phyloP scores from a whole-genome alignment of 2,113 vertebrate genomes.

The Spea bombifrons region DNA sequence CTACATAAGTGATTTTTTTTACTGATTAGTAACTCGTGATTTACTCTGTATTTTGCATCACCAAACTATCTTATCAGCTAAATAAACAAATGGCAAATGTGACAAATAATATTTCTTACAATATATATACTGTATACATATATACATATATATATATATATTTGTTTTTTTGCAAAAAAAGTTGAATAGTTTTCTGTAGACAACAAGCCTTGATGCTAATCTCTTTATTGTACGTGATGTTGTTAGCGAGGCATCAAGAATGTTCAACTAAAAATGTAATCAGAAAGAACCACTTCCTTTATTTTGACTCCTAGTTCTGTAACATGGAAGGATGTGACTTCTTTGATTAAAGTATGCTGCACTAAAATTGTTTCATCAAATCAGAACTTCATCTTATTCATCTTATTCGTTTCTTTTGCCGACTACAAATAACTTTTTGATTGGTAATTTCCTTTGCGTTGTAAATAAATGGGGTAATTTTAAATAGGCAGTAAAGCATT shows the following conservation, averaged over 20 bases:
- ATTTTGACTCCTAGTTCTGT: slow-evolving; percentile 31
- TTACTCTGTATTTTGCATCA: too few relatives aligned
- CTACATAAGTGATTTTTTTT: too few relatives aligned
- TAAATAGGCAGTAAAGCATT: not conserved
- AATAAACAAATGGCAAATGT: too few relatives aligned
- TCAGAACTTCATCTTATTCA: slow-evolving; percentile 21
- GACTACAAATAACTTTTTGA: not conserved
- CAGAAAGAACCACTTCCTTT: slow-evolving; percentile 31
- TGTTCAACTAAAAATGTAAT: slow-evolving; percentile 35
- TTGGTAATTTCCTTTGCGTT: not conserved
- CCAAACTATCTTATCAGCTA: too few relatives aligned
- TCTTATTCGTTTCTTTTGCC: slow-evolving; percentile 3
- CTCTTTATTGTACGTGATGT: slow-evolving; percentile 10
- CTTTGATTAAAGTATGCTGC: slow-evolving; percentile 41
- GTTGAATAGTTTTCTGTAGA: too few relatives aligned
- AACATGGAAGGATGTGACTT: slow-evolving; percentile 28
- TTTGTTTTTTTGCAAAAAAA: too few relatives aligned
- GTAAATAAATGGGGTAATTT: not conserved
- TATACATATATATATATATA: too few relatives aligned
- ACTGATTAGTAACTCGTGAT: too few relatives aligned
- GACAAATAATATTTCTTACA: too few relatives aligned
- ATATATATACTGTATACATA: too few relatives aligned
- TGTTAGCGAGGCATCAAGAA: not conserved
- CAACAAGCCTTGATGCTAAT: not conserved
- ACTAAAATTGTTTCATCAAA: slow-evolving; percentile 38